These are phyloP conservation scores for Plectrocnemia conspersa DNA, from an alignment of 1,140 invertebrate species.

Conservation along the genomic window DNA sequence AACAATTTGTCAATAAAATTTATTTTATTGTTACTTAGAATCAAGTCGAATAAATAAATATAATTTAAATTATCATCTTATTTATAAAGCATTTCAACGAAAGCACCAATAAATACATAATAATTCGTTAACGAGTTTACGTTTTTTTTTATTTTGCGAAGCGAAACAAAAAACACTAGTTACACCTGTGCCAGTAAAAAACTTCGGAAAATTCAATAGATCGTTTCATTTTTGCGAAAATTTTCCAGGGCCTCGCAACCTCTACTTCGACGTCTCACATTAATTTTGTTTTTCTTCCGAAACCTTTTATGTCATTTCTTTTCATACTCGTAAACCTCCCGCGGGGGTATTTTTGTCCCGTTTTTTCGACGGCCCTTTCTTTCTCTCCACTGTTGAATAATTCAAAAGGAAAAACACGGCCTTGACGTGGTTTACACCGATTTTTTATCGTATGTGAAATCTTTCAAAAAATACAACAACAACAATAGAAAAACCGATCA, in stretches of 20 bases:
- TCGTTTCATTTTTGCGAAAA: conserved; percentile 11
- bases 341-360: conserved; percentile 17
- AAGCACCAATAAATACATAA: no score
- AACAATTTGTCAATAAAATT: no score
- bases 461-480: no score
- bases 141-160: no score
- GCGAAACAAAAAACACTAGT: no score
- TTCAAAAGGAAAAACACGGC: conserved; percentile 18
- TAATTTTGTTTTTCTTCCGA: conserved; percentile 26
- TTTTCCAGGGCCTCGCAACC: not conserved
- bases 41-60: no score
- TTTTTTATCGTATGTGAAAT: conserved; percentile 24
- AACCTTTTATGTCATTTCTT: conserved; percentile 26
- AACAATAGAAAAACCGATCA: no score
- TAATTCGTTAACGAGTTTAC: no score
- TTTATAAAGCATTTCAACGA: no score
- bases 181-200: no score
- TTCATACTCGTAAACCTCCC: conserved; percentile 26
- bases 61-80: no score
- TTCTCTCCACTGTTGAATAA: conserved; percentile 6
- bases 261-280: conserved; percentile 5
- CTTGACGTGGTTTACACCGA: conserved; percentile 13
- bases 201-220: conserved; percentile 20
- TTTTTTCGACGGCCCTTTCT: conserved; percentile 5
- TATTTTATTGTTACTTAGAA: no score